These are phyloP conservation scores for Heliconius aoede DNA, from an alignment of 2,888 invertebrate species.

Conservation along the genomic window DNA sequence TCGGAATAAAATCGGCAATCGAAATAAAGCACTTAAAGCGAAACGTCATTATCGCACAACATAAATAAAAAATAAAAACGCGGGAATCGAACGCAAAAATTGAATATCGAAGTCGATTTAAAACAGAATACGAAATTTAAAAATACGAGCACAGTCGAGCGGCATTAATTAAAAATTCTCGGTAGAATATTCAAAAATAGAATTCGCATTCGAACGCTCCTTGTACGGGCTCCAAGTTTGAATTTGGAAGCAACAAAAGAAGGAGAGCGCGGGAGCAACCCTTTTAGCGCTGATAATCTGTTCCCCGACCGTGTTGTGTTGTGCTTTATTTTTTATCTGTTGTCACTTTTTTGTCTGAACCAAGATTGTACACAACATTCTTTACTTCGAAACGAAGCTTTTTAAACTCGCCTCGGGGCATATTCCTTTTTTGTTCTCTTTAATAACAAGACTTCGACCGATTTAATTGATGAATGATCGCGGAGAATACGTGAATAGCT, in stretches of 20 bases:
- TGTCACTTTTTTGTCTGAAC: conserved; percentile 83
- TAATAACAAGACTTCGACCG: conserved; percentile 75
- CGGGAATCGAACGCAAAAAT: conserved; percentile 82
- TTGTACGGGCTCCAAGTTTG: conserved; percentile 82
- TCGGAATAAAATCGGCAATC: conserved; percentile 83
- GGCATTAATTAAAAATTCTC: conserved; percentile 84
- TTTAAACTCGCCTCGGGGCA: conserved; percentile 77
- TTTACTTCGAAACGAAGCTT: conserved; percentile 83
- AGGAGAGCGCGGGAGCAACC: conserved; percentile 83
- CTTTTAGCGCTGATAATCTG: conserved; percentile 84
- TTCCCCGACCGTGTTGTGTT: conserved; percentile 79
- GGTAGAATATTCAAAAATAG: conserved; percentile 84
- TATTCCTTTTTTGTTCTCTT: conserved; percentile 78
- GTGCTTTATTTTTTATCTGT: conserved; percentile 78
- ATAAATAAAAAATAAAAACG: conserved; percentile 79
- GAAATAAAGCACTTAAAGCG: conserved; percentile 84
- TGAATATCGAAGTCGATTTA: conserved; percentile 83
- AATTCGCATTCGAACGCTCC: conserved; percentile 83
- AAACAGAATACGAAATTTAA: conserved; percentile 82
- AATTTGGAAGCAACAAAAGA: conserved; percentile 83
- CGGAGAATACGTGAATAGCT: conserved; percentile 67
- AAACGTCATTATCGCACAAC: conserved; percentile 84
- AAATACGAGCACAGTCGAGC: conserved; percentile 80
- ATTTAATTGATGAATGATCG: conserved; percentile 82
- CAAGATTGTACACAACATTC: conserved; percentile 84